Conservation (phyloP, 2,113 vertebrate species). For the Talpa occidentalis region DNA sequence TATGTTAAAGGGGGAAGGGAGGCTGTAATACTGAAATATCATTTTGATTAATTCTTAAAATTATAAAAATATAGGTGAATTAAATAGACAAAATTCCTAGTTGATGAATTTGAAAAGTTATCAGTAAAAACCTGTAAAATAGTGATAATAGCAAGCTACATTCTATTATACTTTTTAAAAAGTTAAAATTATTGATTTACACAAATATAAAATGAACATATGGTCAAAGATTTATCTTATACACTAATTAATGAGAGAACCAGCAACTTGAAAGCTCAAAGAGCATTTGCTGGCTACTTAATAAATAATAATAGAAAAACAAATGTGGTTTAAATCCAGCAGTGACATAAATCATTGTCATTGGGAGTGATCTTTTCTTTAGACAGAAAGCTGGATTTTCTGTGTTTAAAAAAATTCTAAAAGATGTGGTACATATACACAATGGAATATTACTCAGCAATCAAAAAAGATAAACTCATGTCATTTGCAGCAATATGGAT, state of each 20-base stretch:
- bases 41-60: neutral
- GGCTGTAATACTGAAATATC: neutral
- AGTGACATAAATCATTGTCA: neutral
- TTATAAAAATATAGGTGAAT: neutral
- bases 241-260: neutral
- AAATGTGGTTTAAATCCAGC: neutral
- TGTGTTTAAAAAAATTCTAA: neutral
- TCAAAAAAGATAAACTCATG: no score
- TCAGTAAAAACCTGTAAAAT: neutral
- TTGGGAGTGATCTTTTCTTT: neutral
- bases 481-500: no score
- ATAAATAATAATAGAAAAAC: neutral
- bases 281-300: neutral
- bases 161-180: neutral
- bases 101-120: neutral
- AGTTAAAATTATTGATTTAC: neutral
- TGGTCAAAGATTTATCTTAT: neutral
- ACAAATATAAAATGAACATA: slow-evolving; percentile 8
- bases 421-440: no score
- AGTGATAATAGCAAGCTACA: neutral
- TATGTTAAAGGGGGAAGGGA: neutral
- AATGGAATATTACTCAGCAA: no score
- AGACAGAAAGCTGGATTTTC: neutral
- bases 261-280: neutral
- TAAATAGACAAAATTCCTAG: neutral